Conservation (phyloP, 2,888 invertebrate species). For the Caenorhabditis japonica region DNA sequence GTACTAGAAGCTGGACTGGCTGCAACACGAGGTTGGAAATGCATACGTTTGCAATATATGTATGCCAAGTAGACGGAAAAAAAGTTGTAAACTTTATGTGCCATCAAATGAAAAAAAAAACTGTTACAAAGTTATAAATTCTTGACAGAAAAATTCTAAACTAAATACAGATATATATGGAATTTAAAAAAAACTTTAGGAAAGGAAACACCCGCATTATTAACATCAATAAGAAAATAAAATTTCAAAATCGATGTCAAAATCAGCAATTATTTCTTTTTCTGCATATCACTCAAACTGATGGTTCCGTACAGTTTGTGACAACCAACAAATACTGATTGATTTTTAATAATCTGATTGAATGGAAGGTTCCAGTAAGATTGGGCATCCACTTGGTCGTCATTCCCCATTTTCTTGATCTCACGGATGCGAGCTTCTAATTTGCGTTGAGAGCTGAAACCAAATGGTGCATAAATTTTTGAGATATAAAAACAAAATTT, state of each 20-base stretch:
- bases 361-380: constrained; percentile 67
- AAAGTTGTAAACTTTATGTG: constrained; percentile 12
- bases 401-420: constrained; percentile 41
- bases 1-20: not conserved
- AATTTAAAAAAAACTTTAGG: not conserved
- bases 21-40: not conserved
- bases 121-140: no score
- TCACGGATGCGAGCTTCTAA: constrained; percentile 58
- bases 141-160: no score
- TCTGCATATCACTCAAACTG: constrained; percentile 53
- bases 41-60: no score
- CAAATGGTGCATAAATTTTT: constrained; percentile 9
- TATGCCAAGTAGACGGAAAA: not conserved
- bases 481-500: not conserved
- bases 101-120: no score
- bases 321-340: constrained; percentile 60
- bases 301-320: constrained; percentile 66
- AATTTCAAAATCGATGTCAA: constrained; percentile 1
- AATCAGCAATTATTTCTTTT: constrained; percentile 6
- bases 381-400: constrained; percentile 57
- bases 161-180: no score
- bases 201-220: constrained; percentile 35
- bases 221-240: constrained; percentile 25
- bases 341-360: constrained; percentile 63
- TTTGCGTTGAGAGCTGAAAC: constrained; percentile 60